Conservation (phyloP, 2,888 invertebrate genomes). For the Eugnorisma glareosa region DNA sequence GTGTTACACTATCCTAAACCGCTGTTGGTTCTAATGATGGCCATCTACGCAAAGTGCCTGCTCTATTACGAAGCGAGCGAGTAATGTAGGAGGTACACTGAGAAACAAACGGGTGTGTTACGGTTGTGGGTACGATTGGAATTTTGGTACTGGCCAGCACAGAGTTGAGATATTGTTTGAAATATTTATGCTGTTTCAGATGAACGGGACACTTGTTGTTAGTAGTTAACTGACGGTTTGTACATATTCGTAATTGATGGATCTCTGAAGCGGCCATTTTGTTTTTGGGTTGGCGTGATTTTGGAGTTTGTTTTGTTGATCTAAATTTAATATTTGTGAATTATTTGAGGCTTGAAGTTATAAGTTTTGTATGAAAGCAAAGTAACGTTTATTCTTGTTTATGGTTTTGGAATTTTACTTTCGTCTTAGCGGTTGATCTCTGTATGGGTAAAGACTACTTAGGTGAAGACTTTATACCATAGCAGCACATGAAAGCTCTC, state of each 20-base stretch:
- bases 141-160: constrained; percentile 27
- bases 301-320: constrained; percentile 17
- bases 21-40: constrained; percentile 63
- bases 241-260: constrained; percentile 39
- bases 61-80: constrained; percentile 57
- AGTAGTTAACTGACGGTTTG: constrained; percentile 26
- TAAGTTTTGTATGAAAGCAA: neutral
- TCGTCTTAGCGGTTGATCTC: neutral
- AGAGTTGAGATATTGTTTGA: constrained; percentile 54
- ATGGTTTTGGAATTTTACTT: neutral
- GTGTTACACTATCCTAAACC: constrained; percentile 67
- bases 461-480: too few relatives aligned
- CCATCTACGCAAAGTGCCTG: constrained; percentile 66
- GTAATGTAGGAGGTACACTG: constrained; percentile 61
- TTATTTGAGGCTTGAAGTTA: constrained; percentile 13
- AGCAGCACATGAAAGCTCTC: too few relatives aligned
- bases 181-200: constrained; percentile 54
- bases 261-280: constrained; percentile 16
- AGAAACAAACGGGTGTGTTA: constrained; percentile 14
- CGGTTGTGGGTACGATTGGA: constrained; percentile 15
- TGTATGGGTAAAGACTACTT: neutral
- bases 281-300: constrained; percentile 24
- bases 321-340: constrained; percentile 24
- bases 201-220: constrained; percentile 53
- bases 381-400: constrained; percentile 31